Evolutionary conservation across 1,140 invertebrate species (phyloP).

Genomic region (Mamestra configurata): DNA sequence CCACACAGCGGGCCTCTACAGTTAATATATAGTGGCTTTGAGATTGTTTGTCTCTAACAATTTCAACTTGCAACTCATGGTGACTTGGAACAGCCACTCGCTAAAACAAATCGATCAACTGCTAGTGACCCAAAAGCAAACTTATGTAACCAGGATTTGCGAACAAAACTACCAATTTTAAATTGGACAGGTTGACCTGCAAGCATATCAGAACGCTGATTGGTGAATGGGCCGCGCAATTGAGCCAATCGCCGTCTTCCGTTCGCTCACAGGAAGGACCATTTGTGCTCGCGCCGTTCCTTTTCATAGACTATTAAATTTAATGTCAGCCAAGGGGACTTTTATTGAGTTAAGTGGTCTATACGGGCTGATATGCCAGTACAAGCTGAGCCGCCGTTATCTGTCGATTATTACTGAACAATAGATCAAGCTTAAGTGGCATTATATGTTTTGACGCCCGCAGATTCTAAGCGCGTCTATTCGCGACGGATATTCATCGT

Average conservation of each 20-base stretch:
- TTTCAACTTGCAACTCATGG: not conserved
- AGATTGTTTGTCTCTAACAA: not conserved
- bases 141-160: constrained; percentile 41
- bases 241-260: constrained; percentile 86
- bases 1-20: no score
- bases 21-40: no score
- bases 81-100: not conserved
- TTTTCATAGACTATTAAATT: constrained; percentile 86
- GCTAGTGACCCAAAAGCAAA: constrained; percentile 22
- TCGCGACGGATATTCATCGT: constrained; percentile 77
- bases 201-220: constrained; percentile 76
- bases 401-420: constrained; percentile 53
- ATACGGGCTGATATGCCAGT: constrained; percentile 74
- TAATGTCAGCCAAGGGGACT: constrained; percentile 81
- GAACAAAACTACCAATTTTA: constrained; percentile 53
- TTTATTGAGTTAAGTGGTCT: constrained; percentile 85
- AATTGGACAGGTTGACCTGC: constrained; percentile 56
- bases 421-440: constrained; percentile 65
- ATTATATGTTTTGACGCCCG: constrained; percentile 68
- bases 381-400: constrained; percentile 66
- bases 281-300: constrained; percentile 72
- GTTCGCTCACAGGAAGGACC: constrained; percentile 81
- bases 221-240: constrained; percentile 83
- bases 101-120: not conserved
- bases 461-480: constrained; percentile 78